These are phyloP conservation scores for Nematostella vectensis DNA, from an alignment of 92 coral and sea anemone genomes.

Conservation along the genomic window DNA sequence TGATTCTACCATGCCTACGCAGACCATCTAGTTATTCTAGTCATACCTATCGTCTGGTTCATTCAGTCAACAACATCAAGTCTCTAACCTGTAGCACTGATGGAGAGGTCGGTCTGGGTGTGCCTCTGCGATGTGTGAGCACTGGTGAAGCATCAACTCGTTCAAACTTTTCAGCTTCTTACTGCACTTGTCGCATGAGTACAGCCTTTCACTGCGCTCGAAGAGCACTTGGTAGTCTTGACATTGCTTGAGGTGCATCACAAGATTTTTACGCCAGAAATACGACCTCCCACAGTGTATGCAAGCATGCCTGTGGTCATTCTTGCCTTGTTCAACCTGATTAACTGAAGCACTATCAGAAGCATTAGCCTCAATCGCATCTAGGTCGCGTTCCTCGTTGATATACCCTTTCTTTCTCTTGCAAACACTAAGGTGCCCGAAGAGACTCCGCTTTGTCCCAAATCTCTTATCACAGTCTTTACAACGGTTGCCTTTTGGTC, in stretches of 20 bases:
- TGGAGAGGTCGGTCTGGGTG: no score
- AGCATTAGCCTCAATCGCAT: no score
- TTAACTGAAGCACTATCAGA: no score
- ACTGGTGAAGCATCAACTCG: background rate
- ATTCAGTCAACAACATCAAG: no score
- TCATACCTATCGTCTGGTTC: no score
- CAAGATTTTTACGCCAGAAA: background rate
- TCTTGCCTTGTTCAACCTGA: no score
- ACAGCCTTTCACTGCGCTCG: background rate
- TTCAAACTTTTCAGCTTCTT: no score
- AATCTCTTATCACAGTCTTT: background rate
- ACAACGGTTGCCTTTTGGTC: background rate
- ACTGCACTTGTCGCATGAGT: background rate
- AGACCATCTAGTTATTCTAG: no score
- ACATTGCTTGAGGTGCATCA: background rate
- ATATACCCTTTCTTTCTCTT: background rate
- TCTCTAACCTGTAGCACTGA: no score
- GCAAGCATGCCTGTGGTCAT: background rate
- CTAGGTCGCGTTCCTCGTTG: background rate
- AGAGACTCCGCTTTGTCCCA: background rate
- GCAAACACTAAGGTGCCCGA: background rate
- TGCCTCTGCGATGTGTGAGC: background rate
- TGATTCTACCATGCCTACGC: no score
- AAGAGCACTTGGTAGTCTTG: background rate
- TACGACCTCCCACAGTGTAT: background rate